Evolutionary conservation across 1,140 invertebrate genomes (phyloP), one percentile per base, ranked within the genome.

Genomic region (Micrasema minimum): DNA sequence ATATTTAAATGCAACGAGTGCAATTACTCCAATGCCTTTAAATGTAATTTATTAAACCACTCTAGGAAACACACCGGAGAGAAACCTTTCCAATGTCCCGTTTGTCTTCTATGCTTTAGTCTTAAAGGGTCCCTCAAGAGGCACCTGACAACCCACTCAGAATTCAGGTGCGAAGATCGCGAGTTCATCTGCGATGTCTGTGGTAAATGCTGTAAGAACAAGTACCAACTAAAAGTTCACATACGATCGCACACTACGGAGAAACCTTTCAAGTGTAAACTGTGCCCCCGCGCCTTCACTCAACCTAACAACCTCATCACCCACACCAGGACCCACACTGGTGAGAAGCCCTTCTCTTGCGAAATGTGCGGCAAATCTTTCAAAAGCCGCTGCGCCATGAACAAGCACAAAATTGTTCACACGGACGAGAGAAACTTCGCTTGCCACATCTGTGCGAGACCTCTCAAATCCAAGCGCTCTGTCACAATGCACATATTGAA

Each of bases 271-370:
- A 10, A 71, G 16, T 73, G 72, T 22, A 16, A 50, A 0, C 38
- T 46, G 9, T 73, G 72, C 45, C 26, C 48, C 0, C 10, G 20
- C 2, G 38, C 38, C 11, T 73, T 73, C 43, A 10, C 72, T 1
- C 72, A 90, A 59, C 7, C 16, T 0, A 26, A 66, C 1, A 69
- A 41, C 0, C 31, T 73, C 3, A 57, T 9, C 9, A 37, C 46
- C 0, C 70, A 72, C 35, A 35, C 10, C 6, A 59, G 12, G 67
- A 88, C 89, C 51, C 94, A 96, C 77, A 95, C 93, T 1, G 92
- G 92, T 5, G 92, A 91, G 53, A 92, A 93, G 86, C 93, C 93
- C 1, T 90, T 87, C 72, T 85, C 86, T 18, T 90, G 89, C 72
- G 87, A 89, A 78, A 88, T 87, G 76, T 90, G 89, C 76, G 87